Evolutionary conservation across 2,888 invertebrate genomes (phyloP), one percentile per base, ranked within the genome.

Genomic region (Caenorhabditis drosophilae): DNA sequence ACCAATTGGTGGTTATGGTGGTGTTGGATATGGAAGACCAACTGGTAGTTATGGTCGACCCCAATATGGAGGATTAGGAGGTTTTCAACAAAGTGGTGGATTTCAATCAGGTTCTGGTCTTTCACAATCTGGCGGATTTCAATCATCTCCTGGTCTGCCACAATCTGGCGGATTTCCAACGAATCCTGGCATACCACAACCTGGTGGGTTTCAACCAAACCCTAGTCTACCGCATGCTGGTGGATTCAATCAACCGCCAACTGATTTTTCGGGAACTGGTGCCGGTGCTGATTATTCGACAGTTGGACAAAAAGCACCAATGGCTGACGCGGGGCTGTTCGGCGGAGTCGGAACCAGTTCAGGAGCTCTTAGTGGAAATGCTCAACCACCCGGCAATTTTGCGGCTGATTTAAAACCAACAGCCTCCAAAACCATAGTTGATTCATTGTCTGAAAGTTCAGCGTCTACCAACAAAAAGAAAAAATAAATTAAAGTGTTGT

Each of bases 221-320:
- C 18, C 6, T 18, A 11, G n/a, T 11, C 4, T 20, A 40, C 50
- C 47, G 16, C 41, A 23, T 20, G 41, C 40, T 46, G 53, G 53
- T 3, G 45, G 45, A 36, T 53, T 53, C 44, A 15, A 18, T 22
- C 22, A 23, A 20, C 22, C 7, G 6, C 40, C 4, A 40, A 2
- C 18, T 16, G 40, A 22, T 9, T 20, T 20, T 12, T 4, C 15
- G 4, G 11, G 20, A 18, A 4, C 40, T 4, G 2, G 4, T 18
- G 40, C 40, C 3, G 57, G 44, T n/a, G 38, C 57, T 25, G 53
- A 63, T 31, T 63, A 57, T 35, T 63, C 63, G 0, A 53, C 63
- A 3, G 57, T 57, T 20, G 63, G 57, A 34, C 63, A 63, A 35
- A 52, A 20, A n/a, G 63, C 63, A 0, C 63, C 63, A 53, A 57